These are phyloP conservation scores for Geotria australis DNA, from an alignment of 2,797 vertebrate species.

Conservation along the genomic window DNA sequence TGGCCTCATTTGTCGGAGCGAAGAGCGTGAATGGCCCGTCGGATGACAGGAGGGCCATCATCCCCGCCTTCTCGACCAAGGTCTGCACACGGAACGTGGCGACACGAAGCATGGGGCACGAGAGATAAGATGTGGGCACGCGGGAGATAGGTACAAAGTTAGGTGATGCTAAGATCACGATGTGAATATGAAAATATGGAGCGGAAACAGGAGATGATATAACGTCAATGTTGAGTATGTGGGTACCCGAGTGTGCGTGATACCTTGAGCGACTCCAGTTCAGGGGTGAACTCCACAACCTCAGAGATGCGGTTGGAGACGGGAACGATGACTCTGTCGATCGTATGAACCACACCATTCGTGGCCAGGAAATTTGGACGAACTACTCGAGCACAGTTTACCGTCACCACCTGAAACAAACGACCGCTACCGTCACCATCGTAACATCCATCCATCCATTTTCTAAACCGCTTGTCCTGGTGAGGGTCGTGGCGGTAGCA, in stretches of 20 bases:
- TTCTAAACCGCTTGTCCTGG: too few species aligned
- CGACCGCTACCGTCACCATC: too few species aligned
- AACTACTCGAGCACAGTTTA: slow-evolving; percentile 73
- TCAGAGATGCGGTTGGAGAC: slow-evolving; percentile 38
- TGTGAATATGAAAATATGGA: too few species aligned
- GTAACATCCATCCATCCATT: too few species aligned
- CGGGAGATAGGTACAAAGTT: background rate
- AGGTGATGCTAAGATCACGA: too few species aligned
- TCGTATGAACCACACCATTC: slow-evolving; percentile 81
- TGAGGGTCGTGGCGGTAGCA: too few species aligned
- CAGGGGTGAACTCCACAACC: slow-evolving; percentile 48
- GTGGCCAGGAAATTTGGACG: slow-evolving; percentile 80
- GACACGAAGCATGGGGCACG: too few species aligned
- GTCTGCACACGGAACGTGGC: slow-evolving; percentile 13
- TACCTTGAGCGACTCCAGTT: slow-evolving; percentile 55
- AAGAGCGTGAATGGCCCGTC: slow-evolving; percentile 57
- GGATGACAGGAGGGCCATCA: slow-evolving; percentile 31
- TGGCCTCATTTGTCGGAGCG: slow-evolving; percentile 78
- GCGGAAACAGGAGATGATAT: slow-evolving; percentile 1
- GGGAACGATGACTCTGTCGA: slow-evolving; percentile 80
- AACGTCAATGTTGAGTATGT: background rate
- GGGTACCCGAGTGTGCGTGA: slow-evolving; percentile 3
- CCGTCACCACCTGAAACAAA: slow-evolving; percentile 42
- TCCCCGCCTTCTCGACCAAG: slow-evolving; percentile 49
- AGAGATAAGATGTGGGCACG: background rate